Evolutionary conservation across 2,888 invertebrate genomes (phyloP), one percentile per base, ranked within the genome.

Genomic region (Zaprionus obscuricornis): DNA sequence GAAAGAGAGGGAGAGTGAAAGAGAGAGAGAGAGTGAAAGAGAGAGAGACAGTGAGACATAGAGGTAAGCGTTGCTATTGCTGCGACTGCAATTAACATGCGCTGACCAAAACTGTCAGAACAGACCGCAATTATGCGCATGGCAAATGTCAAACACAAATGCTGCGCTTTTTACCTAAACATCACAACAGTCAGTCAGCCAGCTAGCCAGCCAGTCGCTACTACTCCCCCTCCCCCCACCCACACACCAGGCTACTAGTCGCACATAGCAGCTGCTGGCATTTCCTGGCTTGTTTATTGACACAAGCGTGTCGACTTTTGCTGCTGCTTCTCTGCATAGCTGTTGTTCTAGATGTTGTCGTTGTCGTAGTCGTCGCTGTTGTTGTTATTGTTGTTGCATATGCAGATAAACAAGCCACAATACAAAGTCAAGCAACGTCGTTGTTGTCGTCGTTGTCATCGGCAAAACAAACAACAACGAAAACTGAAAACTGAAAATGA

Each of bases 121-220:
- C 36, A 36, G 55, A 66, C 55, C 66, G 37, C 55, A 71, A 70
- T 66, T 70, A 70, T 70, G 68, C 67, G 64, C 71, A 66, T 66
- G 66, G 49, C 71, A 66, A 71, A 62, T 70, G 57, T 49, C 54
- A 36, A 63, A 37, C 45, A 29, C 58, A 59, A 24, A 47, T 24
- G 56, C 43, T 71, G 63, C 71, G 65, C 70, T 68, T 68, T 68
- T 67, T 29, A 24, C 14, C 16, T 17, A 13, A n/a, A n/a, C n/a
- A n/a, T n/a, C n/a, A n/a, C n/a, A n/a, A n/a, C n/a, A n/a, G n/a
- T n/a, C n/a, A n/a, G n/a, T n/a, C n/a, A n/a, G n/a, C n/a, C n/a
- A n/a, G n/a, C n/a, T n/a, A n/a, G n/a, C n/a, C n/a, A n/a, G n/a
- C n/a, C n/a, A n/a, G n/a, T n/a, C n/a, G n/a, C n/a, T n/a, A n/a